These are phyloP conservation scores for Sebastes taczanowskii DNA, from an alignment of 2,797 vertebrate genomes.

Conservation along the genomic window DNA sequence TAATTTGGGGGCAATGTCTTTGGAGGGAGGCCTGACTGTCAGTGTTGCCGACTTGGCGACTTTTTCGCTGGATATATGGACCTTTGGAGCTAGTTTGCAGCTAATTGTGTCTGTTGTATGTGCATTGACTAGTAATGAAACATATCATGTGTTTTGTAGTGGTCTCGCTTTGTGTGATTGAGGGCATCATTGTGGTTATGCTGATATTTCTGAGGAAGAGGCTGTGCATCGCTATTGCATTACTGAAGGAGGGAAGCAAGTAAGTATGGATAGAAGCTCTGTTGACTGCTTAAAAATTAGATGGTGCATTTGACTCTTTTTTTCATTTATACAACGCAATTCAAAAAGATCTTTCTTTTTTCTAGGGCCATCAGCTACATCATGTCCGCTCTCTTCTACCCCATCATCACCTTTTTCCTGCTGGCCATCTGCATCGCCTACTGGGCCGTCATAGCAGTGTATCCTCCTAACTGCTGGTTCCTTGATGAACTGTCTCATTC, in stretches of 20 bases:
- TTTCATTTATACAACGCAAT: not conserved
- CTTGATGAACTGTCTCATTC: not conserved
- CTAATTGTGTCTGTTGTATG: not conserved
- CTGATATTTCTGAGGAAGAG: conserved; percentile 92
- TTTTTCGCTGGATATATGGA: too few relatives aligned
- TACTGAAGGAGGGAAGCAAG: conserved; percentile 96
- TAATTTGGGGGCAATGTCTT: too few relatives aligned
- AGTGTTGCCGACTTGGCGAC: too few relatives aligned
- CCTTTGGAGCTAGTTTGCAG: too few relatives aligned
- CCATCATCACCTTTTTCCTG: conserved; percentile 92
- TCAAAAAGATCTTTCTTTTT: conserved; percentile 6
- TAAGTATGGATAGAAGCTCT: conserved; percentile 59
- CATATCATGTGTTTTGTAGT: conserved; percentile 78
- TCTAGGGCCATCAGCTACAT: conserved; percentile 91
- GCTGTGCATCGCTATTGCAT: conserved; percentile 89
- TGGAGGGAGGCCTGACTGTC: too few relatives aligned
- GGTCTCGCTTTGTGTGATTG: conserved; percentile 87
- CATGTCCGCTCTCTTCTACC: conserved; percentile 93
- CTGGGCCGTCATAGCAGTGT: conserved; percentile 94
- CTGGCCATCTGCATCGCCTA: conserved; percentile 93
- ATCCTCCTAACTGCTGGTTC: conserved; percentile 84
- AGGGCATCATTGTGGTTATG: conserved; percentile 86
- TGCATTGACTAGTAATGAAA: not conserved
- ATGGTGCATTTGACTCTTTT: not conserved
- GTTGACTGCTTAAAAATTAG: not conserved